Base-by-base conservation (phyloP, 1,140 invertebrate genomes). In the Oncopeltus fasciatus region DNA sequence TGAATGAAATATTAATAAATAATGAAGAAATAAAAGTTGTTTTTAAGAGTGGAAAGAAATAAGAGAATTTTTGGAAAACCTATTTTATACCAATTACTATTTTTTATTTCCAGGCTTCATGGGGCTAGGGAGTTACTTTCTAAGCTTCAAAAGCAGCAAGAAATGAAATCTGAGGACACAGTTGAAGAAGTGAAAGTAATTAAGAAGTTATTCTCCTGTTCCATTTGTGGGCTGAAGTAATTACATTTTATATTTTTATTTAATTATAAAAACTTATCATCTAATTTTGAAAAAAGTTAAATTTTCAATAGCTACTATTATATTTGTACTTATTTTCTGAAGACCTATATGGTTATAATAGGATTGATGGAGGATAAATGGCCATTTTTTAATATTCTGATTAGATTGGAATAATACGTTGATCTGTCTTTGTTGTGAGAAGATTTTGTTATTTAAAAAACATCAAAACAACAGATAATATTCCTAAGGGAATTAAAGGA, bases 191-290 rank as follows among this genome's bases (percentile, higher is more conserved):
- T 21, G 24, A 43, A 59, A 43, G 16, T 43, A 24, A 5, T 26
- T 38, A 21, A 28, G 16, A 61, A 38, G 33, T 49, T 43, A 3
- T 61, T 18, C 29, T 31, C 28, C 18, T 61, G 60, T 26, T 26
- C 60, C 26, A 56, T 61, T 31, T 61, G 60, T 38, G 60, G 60
- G 3, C 60, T 47, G 24, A 61, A 56, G 60, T 59, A 46, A 59
- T 2, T 29, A 56, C 11, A n/a, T 24, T 46, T 46, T 46, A n/a
- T 18, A 5, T 11, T 53, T 53, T 16, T 53, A 4, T 4, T 31
- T 43, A 20, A 58, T 58, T 43, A 18, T 51, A 51, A n/a, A 27
- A 28, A 21, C 14, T 21, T 28, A 8, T 57, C 26, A 27, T 21
- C 31, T 38, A 38, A 8, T 38, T 14, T 14, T 38, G 31, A 14